Percentiles rank a stretch among this genome's conserved stretches.
Conservation (phyloP, 1,140 invertebrate genomes). For the Aricia agestis region DNA sequence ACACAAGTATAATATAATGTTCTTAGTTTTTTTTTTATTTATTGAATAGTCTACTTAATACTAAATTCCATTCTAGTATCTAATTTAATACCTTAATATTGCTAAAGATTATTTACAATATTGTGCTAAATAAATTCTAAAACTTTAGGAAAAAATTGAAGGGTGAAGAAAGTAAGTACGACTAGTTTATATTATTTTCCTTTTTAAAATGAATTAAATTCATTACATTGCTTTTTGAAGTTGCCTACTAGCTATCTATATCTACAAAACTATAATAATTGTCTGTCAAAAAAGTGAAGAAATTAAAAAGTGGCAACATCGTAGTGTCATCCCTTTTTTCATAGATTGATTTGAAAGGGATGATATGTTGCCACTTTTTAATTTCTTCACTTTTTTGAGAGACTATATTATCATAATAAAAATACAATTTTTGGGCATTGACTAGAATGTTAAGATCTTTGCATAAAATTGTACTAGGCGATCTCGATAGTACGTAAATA, state of each 20-base stretch:
- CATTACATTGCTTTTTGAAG: conserved; percentile 31
- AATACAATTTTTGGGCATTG: conserved; percentile 5
- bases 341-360: too few relatives aligned
- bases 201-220: conserved; percentile 44
- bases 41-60: background rate
- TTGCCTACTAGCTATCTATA: conserved; percentile 14
- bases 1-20: background rate
- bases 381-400: too few relatives aligned
- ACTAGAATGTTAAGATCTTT: conserved; percentile 3
- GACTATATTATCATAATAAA: too few relatives aligned
- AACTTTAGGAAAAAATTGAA: background rate
- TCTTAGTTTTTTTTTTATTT: background rate
- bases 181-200: background rate
- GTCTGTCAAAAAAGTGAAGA: too few relatives aligned
- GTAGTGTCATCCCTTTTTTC: too few relatives aligned
- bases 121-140: conserved; percentile 1
- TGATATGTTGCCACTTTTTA: too few relatives aligned
- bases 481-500: too few relatives aligned
- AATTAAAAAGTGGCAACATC: too few relatives aligned
- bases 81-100: conserved; percentile 11
- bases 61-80: background rate
- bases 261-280: conserved; percentile 27
- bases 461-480: too few relatives aligned
- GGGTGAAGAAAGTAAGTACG: background rate
- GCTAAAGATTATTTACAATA: conserved; percentile 5